phyloP scores from a whole-genome alignment of 2,113 vertebrate species.

The Psilopogon haemacephalus region DNA sequence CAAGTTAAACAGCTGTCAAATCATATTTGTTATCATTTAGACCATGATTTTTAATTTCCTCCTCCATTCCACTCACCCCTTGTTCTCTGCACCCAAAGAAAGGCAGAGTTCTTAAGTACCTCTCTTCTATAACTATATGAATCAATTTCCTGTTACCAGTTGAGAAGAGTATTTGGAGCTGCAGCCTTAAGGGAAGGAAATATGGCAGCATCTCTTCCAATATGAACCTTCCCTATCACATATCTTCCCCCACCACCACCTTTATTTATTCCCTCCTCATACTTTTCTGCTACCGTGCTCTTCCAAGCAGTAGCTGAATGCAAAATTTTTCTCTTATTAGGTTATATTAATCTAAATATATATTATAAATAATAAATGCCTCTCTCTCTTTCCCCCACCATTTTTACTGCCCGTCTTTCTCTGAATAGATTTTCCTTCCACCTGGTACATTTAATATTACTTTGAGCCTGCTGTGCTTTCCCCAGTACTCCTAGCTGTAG shows the following conservation, averaged over 20 bases:
- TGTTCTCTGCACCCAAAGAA: neutral
- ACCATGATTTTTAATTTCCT: neutral
- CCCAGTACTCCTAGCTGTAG: neutral
- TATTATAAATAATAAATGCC: neutral
- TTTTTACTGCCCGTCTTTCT: neutral
- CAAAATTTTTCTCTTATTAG: neutral
- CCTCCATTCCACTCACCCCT: neutral
- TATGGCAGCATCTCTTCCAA: neutral
- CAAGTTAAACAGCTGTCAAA: neutral
- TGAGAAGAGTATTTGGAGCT: neutral
- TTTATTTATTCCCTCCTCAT: neutral
- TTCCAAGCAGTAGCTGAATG: neutral
- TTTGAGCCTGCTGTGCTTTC: neutral
- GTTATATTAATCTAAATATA: neutral
- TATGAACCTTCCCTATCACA: neutral
- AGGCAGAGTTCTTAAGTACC: neutral
- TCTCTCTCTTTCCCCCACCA: neutral
- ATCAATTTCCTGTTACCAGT: neutral
- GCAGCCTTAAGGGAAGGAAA: neutral
- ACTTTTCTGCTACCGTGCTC: neutral
- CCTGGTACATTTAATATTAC: neutral
- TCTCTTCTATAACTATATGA: neutral
- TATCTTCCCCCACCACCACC: neutral
- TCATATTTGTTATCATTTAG: neutral
- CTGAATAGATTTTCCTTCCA: neutral